These are phyloP conservation scores for Melanotaenia pygmaea DNA, from an alignment of 2,797 vertebrate genomes.

Conservation along the genomic window DNA sequence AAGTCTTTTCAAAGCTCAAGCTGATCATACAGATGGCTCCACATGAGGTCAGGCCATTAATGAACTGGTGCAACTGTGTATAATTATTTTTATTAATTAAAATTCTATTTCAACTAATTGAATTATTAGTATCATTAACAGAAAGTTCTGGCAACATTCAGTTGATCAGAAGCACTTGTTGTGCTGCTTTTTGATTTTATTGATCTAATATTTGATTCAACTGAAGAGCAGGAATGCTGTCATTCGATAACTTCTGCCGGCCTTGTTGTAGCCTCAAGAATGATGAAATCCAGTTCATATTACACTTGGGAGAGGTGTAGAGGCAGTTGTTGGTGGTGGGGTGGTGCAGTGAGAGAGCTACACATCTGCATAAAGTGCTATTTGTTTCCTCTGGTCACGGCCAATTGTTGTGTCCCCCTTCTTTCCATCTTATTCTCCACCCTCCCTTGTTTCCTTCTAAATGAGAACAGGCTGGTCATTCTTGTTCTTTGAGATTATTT, in stretches of 20 bases:
- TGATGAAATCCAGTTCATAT: constrained; percentile 67
- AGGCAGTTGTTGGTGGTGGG: constrained; percentile 16
- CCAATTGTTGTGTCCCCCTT: constrained; percentile 52
- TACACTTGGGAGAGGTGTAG: constrained; percentile 13
- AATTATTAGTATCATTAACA: too few relatives aligned
- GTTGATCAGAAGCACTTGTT: background rate
- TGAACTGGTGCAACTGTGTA: constrained; percentile 29
- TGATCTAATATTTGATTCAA: constrained; percentile 34
- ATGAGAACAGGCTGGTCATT: constrained; percentile 67
- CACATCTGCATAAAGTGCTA: constrained; percentile 67
- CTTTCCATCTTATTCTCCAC: constrained; percentile 32
- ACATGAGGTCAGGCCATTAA: constrained; percentile 15
- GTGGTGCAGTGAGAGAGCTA: constrained; percentile 57
- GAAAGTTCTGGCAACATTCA: constrained; percentile 15
- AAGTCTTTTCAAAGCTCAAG: constrained; percentile 33
- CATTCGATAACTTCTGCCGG: constrained; percentile 17
- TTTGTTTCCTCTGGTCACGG: constrained; percentile 65
- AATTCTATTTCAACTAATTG: too few relatives aligned
- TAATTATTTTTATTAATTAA: constrained; percentile 22
- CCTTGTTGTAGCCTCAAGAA: constrained; percentile 25
- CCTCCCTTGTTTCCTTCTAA: constrained; percentile 52
- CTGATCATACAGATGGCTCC: constrained; percentile 41
- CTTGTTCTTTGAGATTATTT: constrained; percentile 59
- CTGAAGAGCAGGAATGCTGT: background rate
- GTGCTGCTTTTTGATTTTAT: constrained; percentile 14